Evolutionary conservation across 2,888 invertebrate species (phyloP), one percentile per base, ranked within the genome.

Genomic region (Holacanthella duospinosa): DNA sequence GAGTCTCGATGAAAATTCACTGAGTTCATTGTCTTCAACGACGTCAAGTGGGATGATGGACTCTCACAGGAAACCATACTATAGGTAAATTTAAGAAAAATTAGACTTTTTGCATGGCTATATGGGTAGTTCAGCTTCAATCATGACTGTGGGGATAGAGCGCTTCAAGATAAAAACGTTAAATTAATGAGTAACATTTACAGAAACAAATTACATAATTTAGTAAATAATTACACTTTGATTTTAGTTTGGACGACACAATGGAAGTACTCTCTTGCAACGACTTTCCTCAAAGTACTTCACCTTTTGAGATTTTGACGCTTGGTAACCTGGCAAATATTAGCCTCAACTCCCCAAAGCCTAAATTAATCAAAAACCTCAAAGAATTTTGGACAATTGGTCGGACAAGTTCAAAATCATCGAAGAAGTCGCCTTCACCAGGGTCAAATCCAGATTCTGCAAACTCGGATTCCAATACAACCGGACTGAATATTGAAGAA

Each of bases 221-320:
- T 36, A 9, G 36, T 36, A 6, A 9, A 9, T 6, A 36, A 9
- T 36, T 36, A 9, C 16, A 9, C 36, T 36, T 36, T 16, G 9
- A 9, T 57, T 65, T 25, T 56, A 72, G 72, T 58, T 64, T 72
- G 65, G 72, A 71, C 25, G 72, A 72, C 60, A 68, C 71, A 16
- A 67, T 68, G 28, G 72, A 72, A 62, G 64, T 70, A n/a, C 58
- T 72, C 19, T 67, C 60, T 36, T 65, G 70, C 1, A 66, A 64
- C 54, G 70, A 71, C 25, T 61, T 71, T 28, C 53, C 68, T n/a
- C 2, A 21, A 1, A 59, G 64, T 28, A 62, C 69, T 16, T 72
- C 72, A 16, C 70, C 72, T n/a, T 72, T 72, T 60, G 72, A 72
- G 60, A 69, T 71, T 24, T 60, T 71, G n/a, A 68, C 67, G 0